Percentiles rank a stretch among this genome's conserved stretches.
Conservation (phyloP, 2,888 invertebrate genomes). For the Chrysomela aeneicollis region DNA sequence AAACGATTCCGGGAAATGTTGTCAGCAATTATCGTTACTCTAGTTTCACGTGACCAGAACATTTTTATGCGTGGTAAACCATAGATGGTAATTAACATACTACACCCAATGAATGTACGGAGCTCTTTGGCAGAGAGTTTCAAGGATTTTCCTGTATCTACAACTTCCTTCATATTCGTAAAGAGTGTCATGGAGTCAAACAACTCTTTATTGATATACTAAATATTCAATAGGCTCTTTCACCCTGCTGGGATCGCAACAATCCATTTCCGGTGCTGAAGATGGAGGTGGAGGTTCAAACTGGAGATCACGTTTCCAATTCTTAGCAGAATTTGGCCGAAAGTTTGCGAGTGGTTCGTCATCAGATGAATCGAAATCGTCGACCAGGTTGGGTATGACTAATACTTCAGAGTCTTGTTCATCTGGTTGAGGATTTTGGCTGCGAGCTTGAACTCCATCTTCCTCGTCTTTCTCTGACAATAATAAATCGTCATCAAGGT, state of each 20-base stretch:
- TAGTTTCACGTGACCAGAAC: constrained; percentile 19
- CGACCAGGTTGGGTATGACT: constrained; percentile 1
- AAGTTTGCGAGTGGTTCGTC: constrained; percentile 9
- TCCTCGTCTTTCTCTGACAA: background rate
- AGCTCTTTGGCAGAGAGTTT: constrained; percentile 6
- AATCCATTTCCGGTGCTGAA: constrained; percentile 2
- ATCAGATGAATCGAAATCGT: constrained; percentile 1
- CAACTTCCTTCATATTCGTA: constrained; percentile 1
- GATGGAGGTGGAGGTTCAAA: constrained; percentile 6
- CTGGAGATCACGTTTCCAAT: constrained; percentile 5
- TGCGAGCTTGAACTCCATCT: constrained; percentile 2
- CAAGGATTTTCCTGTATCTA: constrained; percentile 7
- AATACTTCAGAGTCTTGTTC: background rate
- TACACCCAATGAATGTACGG: constrained; percentile 6
- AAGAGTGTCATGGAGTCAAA: constrained; percentile 1
- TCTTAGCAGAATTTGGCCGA: constrained; percentile 8
- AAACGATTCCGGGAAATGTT: constrained; percentile 20
- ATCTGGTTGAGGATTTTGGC: constrained; percentile 3
- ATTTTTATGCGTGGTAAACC: constrained; percentile 11
- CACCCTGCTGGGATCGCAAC: background rate
- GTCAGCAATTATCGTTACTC: constrained; percentile 18
- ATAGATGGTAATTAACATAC: constrained; percentile 8
- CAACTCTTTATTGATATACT: background rate
- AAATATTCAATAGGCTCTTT: constrained; percentile 11
- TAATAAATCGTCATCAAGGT: no score